Evolutionary conservation across 1,140 invertebrate genomes (phyloP).

Genomic region (Akabosia matsudoensis): DNA sequence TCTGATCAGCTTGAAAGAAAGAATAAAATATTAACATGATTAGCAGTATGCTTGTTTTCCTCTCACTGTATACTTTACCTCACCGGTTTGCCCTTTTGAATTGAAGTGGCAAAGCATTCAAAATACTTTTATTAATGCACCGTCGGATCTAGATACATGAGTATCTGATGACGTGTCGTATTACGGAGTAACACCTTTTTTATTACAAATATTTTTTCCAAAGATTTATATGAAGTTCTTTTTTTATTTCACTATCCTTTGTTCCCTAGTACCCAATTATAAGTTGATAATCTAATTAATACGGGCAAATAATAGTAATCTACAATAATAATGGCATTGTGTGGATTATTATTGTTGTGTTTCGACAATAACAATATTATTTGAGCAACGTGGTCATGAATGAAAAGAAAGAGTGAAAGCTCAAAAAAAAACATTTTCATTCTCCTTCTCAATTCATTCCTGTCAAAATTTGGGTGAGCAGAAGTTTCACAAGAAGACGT

Average conservation of each 20-base stretch:
- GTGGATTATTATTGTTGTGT: background rate
- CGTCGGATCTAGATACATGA: too few species aligned
- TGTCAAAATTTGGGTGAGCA: background rate
- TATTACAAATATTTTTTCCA: background rate
- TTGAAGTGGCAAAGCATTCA: too few species aligned
- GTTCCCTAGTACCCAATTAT: too few species aligned
- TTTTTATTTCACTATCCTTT: background rate
- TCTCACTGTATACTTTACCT: background rate
- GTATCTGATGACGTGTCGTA: too few species aligned
- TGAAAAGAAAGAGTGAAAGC: background rate
- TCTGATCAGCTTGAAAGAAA: background rate
- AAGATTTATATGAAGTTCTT: background rate
- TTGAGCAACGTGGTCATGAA: background rate
- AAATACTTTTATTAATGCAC: too few species aligned
- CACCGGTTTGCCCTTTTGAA: background rate
- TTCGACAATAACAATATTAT: background rate
- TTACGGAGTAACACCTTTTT: slow-evolving; percentile 23
- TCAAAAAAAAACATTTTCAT: background rate
- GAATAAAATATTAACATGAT: background rate
- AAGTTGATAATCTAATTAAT: background rate
- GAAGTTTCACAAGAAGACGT: background rate
- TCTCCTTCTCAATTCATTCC: background rate
- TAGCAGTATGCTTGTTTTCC: background rate
- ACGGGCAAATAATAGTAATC: background rate
- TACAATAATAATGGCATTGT: background rate